phyloP scores from a whole-genome alignment of 2,797 vertebrate species.

The Lutjanus campechanus region DNA sequence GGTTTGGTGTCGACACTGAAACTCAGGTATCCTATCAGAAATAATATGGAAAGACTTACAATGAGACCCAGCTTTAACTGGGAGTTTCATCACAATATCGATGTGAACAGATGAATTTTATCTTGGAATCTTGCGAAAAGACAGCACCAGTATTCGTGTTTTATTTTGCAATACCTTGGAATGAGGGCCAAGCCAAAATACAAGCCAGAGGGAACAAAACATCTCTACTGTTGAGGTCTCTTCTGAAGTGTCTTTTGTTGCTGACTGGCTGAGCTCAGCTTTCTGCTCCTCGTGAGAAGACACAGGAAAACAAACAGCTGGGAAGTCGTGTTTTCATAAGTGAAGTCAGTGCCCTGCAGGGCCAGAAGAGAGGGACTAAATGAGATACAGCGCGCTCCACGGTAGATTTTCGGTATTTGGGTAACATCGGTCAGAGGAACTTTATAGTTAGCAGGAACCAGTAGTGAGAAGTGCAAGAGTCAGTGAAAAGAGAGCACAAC shows the following conservation, averaged over 20 bases:
- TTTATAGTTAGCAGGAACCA: constrained; percentile 36
- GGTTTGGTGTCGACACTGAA: not conserved
- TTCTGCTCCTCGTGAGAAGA: constrained; percentile 77
- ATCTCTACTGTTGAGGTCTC: constrained; percentile 57
- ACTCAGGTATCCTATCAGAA: not conserved
- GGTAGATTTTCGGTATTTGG: constrained; percentile 51
- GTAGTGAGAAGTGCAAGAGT: constrained; percentile 18
- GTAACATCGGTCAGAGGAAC: constrained; percentile 36
- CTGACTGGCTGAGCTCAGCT: constrained; percentile 72
- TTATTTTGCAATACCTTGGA: constrained; percentile 72
- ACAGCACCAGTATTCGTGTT: constrained; percentile 50
- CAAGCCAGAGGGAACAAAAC: constrained; percentile 68
- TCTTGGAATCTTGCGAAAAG: constrained; percentile 32
- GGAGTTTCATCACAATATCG: not conserved
- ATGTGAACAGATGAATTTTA: constrained; percentile 25
- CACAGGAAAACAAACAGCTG: constrained; percentile 80
- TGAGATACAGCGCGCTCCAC: constrained; percentile 60
- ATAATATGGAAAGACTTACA: not conserved
- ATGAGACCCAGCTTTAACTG: not conserved
- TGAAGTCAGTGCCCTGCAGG: constrained; percentile 76
- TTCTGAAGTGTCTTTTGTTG: constrained; percentile 70
- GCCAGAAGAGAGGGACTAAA: constrained; percentile 70
- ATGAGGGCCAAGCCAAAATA: constrained; percentile 74
- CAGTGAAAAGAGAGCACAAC: constrained; percentile 1
- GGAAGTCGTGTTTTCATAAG: constrained; percentile 82